Evolutionary conservation across 1,140 invertebrate genomes (phyloP).

Genomic region (Microplitis demolitor): DNA sequence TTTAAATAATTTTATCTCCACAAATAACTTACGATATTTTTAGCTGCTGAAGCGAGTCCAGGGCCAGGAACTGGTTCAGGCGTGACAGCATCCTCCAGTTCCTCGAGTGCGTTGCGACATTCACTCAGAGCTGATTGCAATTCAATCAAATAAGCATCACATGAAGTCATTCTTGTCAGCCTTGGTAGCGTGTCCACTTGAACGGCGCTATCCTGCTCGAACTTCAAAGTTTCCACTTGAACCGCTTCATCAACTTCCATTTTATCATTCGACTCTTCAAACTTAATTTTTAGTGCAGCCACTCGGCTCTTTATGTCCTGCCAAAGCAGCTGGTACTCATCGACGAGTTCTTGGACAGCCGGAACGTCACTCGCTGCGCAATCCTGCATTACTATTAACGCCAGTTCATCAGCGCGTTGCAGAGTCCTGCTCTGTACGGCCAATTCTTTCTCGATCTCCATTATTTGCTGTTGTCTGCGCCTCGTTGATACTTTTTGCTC

Average conservation of each 20-base stretch:
- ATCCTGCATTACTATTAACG: conserved; percentile 65
- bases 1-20: background rate
- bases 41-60: conserved; percentile 62
- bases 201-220: conserved; percentile 74
- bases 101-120: conserved; percentile 63
- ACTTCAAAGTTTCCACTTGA: conserved; percentile 76
- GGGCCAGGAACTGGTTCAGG: conserved; percentile 62
- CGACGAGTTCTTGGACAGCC: conserved; percentile 68
- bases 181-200: conserved; percentile 78
- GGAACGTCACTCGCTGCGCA: conserved; percentile 63
- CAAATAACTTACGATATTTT: conserved; percentile 60
- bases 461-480: conserved; percentile 57
- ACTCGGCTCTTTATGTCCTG: conserved; percentile 67
- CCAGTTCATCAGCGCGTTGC: conserved; percentile 65
- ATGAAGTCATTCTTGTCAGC: conserved; percentile 72
- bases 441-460: conserved; percentile 65
- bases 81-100: conserved; percentile 62
- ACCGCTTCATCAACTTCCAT: conserved; percentile 65
- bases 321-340: conserved; percentile 72
- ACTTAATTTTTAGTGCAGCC: conserved; percentile 57
- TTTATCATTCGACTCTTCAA: conserved; percentile 46
- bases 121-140: conserved; percentile 71
- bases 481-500: conserved; percentile 53
- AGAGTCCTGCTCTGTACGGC: conserved; percentile 61
- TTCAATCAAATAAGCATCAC: conserved; percentile 79